phyloP scores from a whole-genome alignment of 2,888 invertebrate genomes.

The Hypolimnas misippus region DNA sequence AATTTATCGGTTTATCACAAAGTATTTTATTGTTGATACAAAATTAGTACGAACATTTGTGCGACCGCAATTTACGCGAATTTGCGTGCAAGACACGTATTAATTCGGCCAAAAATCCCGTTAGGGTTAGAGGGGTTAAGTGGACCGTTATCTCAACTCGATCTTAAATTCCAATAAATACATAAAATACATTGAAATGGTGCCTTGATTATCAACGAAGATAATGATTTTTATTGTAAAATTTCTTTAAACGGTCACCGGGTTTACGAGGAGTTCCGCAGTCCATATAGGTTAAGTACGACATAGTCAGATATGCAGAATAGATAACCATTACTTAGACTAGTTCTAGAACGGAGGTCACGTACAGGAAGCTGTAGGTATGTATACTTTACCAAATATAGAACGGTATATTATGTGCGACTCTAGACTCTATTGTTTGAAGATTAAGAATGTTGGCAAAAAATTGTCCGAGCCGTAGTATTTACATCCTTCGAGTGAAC shows the following conservation, averaged over 20 bases:
- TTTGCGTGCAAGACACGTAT: neutral
- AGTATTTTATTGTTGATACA: neutral
- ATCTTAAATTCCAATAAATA: slow-evolving; percentile 22
- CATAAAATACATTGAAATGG: slow-evolving; percentile 12
- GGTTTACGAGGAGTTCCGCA: slow-evolving; percentile 34
- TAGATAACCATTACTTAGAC: slow-evolving; percentile 34
- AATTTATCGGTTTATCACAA: neutral
- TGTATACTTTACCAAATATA: slow-evolving; percentile 23
- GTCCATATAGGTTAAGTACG: slow-evolving; percentile 40
- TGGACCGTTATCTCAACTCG: neutral
- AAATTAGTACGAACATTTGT: neutral
- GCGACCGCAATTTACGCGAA: neutral
- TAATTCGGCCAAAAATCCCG: neutral
- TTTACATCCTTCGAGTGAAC: neutral
- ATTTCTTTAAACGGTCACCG: slow-evolving; percentile 28
- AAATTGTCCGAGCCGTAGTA: neutral
- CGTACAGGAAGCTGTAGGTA: slow-evolving; percentile 42
- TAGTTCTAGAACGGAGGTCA: slow-evolving; percentile 43
- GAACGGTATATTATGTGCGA: slow-evolving; percentile 2
- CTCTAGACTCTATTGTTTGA: slow-evolving; percentile 9
- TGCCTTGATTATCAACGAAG: slow-evolving; percentile 14
- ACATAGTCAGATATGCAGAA: slow-evolving; percentile 38
- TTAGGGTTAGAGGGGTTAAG: slow-evolving; percentile 10
- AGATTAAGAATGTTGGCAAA: neutral
- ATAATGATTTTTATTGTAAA: slow-evolving; percentile 23